Conservation (phyloP, 2,888 invertebrate species). For the Tetranychus piercei region DNA sequence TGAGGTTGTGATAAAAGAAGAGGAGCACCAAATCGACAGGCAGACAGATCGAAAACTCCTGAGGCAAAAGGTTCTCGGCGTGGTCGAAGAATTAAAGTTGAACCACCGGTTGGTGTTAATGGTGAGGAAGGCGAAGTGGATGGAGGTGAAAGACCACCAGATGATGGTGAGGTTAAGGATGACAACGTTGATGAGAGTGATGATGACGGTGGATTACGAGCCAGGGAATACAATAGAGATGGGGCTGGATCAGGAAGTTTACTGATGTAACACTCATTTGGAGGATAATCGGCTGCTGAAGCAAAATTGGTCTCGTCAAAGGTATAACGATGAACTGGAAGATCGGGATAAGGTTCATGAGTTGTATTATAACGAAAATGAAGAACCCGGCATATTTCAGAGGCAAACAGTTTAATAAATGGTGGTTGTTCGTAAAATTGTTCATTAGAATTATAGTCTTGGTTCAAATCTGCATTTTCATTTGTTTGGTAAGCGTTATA, state of each 20-base stretch:
- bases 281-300: slow-evolving; percentile 16
- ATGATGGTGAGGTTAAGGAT: background rate
- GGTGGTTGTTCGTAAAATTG: background rate
- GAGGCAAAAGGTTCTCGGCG: slow-evolving; percentile 13
- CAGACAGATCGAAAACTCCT: slow-evolving; percentile 22
- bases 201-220: slow-evolving; percentile 4
- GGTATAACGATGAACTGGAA: slow-evolving; percentile 16
- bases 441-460: background rate
- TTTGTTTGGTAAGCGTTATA: background rate
- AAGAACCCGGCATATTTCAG: slow-evolving; percentile 18
- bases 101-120: background rate
- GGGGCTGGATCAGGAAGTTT: slow-evolving; percentile 3
- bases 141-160: background rate
- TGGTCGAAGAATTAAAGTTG: no score
- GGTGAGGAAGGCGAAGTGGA: background rate
- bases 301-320: slow-evolving; percentile 15
- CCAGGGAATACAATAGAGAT: background rate
- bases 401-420: slow-evolving; percentile 14
- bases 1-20: slow-evolving; percentile 63
- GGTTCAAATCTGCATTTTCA: background rate
- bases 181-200: background rate
- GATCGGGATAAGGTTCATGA: slow-evolving; percentile 1
- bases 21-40: slow-evolving; percentile 45
- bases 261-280: slow-evolving; percentile 18
- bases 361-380: slow-evolving; percentile 11